Base-by-base conservation (phyloP, 2,888 invertebrate genomes). In the Euproctis similis region DNA sequence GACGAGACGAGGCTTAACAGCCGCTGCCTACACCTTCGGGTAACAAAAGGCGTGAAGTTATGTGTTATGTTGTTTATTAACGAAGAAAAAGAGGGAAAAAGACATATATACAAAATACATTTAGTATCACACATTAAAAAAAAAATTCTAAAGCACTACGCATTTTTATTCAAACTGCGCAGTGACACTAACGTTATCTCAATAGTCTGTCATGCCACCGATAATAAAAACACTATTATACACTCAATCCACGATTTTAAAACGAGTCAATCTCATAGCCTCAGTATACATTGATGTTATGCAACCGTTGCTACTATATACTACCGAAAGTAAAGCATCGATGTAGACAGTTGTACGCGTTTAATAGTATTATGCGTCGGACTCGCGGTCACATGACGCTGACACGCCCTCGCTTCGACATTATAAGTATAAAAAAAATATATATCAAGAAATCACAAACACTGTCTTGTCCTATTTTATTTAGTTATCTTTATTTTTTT, bases 131-230 rank as follows among this genome's bases (percentile, higher is more conserved):
- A n/a, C n/a, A n/a, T n/a, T n/a, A n/a, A n/a, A n/a, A 34, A 38
- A 41, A 42, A 41, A 46, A 42, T 62, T 67, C 54, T 53, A 38
- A 68, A 67, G 28, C 41, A 42, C 38, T 50, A 57, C 61, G 54
- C 51, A 60, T 61, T 67, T 68, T 60, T 53, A 47, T 38, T 31
- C 41, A 47, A 69, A 78, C 61, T 80, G 69, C 80, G 81, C 73
- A 78, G 73, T 70, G 62, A 57, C 62, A 64, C 53, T 4, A 42
- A 44, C 53, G 61, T 66, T 76, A 76, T 76, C 74, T 67, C 58
- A 63, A 62, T 65, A 61, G 62, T 48, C 59, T 57, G 59, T 66
- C 64, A 64, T 67, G 58, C 58, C 56, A 55, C 59, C 59, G 66
- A 75, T 72, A 70, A 72, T 70, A 69, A 69, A 69, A 64, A 53